Base-by-base conservation (phyloP, 2,797 vertebrate species). In the Acipenser transmontanus region DNA sequence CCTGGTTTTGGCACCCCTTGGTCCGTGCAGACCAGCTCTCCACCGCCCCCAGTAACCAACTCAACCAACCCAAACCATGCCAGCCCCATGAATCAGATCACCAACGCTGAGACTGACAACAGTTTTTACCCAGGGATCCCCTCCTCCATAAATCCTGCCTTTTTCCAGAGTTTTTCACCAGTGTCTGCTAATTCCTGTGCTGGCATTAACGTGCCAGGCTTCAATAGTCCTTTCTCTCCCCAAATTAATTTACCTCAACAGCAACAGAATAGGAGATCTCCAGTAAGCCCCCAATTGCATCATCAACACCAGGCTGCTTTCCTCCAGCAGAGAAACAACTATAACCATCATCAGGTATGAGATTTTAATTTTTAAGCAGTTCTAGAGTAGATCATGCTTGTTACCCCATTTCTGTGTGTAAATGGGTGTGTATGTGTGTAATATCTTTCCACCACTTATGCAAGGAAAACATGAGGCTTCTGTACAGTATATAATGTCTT, bases 301-400 rank as follows among this genome's bases (percentile, higher is more conserved):
- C 88, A 84, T 67, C 92, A 91, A 69, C 92, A 93, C 82, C 94
- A 92, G 84, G 93, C 93, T 59, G 92, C 93, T 70, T 97, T 93
- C 81, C 88, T 95, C 72, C 96, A 96, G 85, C 95, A 97, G 85
- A 88, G 94, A 81, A 98, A 94, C 91, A 93, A 91, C 77, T 95
- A 96, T 89, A 96, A 94, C 91, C 96, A 95, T 79, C 95, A 97
- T 76, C 95, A 97, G 94, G 95, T 98, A 86, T 85, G 80, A 57
- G 47, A 62, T 60, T 8, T 13, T 52, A 12, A 7, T 60, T 60
- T 60, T 20, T 34, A 34, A 34, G 17, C 17, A 17, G 17, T 17
- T 1, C 17, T 1, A 1, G 1, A 17, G 34, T 34, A 34, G 34
- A 34, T 34, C 2, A 34, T 34, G 4, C 34, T 34, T 34, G 34